Conservation (phyloP, 2,113 vertebrate genomes). For the Candoia aspera region DNA sequence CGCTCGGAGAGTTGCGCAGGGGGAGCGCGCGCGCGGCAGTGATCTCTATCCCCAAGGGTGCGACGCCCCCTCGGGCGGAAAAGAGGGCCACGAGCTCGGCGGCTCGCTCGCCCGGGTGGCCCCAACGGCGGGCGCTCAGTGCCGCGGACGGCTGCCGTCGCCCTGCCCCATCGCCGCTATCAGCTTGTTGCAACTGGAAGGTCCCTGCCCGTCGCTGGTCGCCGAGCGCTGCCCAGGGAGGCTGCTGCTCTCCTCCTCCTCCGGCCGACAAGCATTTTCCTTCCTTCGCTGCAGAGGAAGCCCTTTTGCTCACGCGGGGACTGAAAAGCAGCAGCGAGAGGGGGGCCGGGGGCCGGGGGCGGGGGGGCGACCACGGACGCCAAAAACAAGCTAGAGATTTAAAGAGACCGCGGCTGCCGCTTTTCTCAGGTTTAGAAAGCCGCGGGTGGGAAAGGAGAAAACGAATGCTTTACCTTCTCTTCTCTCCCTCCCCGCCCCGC, state of each 20-base stretch:
- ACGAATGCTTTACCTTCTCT: neutral
- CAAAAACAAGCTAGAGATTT: constrained; percentile 44
- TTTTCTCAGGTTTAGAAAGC: neutral
- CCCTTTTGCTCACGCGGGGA: constrained; percentile 63
- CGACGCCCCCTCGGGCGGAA: neutral
- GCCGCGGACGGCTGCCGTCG: neutral
- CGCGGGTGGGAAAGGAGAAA: neutral
- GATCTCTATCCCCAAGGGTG: neutral
- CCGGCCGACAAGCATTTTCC: constrained; percentile 71
- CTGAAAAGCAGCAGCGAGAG: constrained; percentile 38
- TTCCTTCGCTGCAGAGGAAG: constrained; percentile 77
- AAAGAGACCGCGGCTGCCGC: constrained; percentile 52
- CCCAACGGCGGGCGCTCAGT: neutral
- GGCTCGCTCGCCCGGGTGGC: neutral
- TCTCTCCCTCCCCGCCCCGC: neutral
- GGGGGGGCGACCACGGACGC: neutral
- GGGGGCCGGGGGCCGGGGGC: constrained; percentile 20
- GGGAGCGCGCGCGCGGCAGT: neutral
- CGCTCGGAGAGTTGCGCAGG: neutral
- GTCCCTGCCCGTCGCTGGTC: neutral
- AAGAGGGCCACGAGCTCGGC: neutral
- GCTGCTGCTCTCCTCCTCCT: constrained; percentile 24
- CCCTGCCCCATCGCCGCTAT: neutral
- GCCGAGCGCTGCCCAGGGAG: neutral
- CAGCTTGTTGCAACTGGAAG: neutral